Evolutionary conservation across 2,888 invertebrate species (phyloP).

Genomic region (Gari tellinella): DNA sequence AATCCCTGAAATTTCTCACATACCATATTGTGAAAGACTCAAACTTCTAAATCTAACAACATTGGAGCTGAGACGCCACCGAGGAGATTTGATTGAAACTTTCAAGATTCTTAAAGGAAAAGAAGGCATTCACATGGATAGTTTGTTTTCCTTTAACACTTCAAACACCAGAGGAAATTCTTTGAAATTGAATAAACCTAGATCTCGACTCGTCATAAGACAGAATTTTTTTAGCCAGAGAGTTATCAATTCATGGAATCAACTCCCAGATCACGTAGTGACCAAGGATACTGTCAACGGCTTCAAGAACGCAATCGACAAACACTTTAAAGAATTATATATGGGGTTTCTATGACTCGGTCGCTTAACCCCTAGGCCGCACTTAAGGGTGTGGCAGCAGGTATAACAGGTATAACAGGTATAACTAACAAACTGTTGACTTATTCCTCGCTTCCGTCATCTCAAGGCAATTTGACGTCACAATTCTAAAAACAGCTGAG

Average conservation of each 20-base stretch:
- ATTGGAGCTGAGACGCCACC: slow-evolving; percentile 13
- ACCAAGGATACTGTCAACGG: background rate
- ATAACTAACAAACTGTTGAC: too few species aligned
- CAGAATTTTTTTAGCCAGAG: slow-evolving; percentile 3
- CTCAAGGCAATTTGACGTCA: too few species aligned
- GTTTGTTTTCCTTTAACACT: background rate
- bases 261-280: slow-evolving; percentile 3
- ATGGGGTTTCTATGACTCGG: slow-evolving; percentile 14
- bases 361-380: too few species aligned
- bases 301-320: too few species aligned
- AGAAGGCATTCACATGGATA: background rate
- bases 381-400: too few species aligned
- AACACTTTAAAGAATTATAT: too few species aligned
- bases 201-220: slow-evolving; percentile 6
- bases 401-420: too few species aligned
- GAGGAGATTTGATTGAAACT: slow-evolving; percentile 19
- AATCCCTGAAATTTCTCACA: slow-evolving; percentile 11
- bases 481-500: too few species aligned
- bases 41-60: slow-evolving; percentile 9
- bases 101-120: background rate
- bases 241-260: slow-evolving; percentile 10
- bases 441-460: too few species aligned
- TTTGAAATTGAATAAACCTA: slow-evolving; percentile 6
- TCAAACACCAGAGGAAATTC: slow-evolving; percentile 17
- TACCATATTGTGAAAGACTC: slow-evolving; percentile 13